phyloP scores from a whole-genome alignment of 2,888 invertebrate species.

The Gastracanthus pulcherrimus region DNA sequence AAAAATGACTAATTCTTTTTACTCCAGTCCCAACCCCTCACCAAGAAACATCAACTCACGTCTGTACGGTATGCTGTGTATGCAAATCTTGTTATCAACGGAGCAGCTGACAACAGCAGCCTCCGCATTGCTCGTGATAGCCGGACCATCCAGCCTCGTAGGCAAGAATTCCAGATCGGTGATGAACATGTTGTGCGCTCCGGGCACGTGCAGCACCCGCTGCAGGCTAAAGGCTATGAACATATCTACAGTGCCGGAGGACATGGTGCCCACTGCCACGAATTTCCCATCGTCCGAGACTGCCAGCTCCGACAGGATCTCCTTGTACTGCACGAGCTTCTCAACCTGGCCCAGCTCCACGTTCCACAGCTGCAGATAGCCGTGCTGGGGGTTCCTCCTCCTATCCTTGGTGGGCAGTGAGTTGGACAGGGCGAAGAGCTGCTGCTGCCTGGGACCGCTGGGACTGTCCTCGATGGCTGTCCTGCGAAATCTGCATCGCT shows the following conservation, averaged over 20 bases:
- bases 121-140: conserved; percentile 87
- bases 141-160: conserved; percentile 83
- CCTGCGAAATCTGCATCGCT: conserved; percentile 85
- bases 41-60: no score
- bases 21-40: no score
- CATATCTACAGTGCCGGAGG: conserved; percentile 93
- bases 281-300: conserved; percentile 95
- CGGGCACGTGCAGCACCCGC: conserved; percentile 89
- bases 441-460: conserved; percentile 65
- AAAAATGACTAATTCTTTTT: no score
- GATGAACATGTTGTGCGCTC: conserved; percentile 97
- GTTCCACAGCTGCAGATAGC: conserved; percentile 89
- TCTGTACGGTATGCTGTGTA: conserved; percentile 90
- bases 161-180: conserved; percentile 97
- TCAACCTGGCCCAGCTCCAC: conserved; percentile 81
- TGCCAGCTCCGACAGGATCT: conserved; percentile 90
- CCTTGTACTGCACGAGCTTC: conserved; percentile 82
- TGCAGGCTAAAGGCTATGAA: conserved; percentile 95
- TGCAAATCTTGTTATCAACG: conserved; percentile 95
- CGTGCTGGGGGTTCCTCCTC: conserved; percentile 28
- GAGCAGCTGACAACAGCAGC: conserved; percentile 96
- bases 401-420: conserved; percentile 81
- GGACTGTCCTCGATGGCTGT: conserved; percentile 80
- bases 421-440: conserved; percentile 89
- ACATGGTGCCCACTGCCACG: conserved; percentile 95